Evolutionary conservation across 2,888 invertebrate genomes (phyloP), one percentile per base, ranked within the genome.

Genomic region (Temnothorax unifasciatus): DNA sequence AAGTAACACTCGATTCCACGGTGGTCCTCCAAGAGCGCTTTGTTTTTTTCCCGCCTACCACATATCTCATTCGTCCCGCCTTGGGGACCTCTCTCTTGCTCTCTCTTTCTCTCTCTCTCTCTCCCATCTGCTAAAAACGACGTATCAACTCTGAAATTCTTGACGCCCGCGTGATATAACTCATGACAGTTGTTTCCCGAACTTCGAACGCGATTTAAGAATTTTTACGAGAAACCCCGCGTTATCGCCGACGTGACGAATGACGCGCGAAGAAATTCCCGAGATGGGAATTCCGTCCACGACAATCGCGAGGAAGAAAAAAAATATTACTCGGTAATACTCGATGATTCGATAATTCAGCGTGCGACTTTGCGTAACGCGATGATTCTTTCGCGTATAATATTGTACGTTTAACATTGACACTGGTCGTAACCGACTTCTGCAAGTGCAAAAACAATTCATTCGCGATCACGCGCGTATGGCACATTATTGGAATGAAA

Each of bases 1-100:
- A 92, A 94, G 94, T 93, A 93, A 93, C 94, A 92, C 93, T 94
- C 92, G 93, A 92, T 91, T 93, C 92, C 87, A 86, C 88, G 89
- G 88, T 89, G 89, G 90, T 90, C 89, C 91, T 92, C 90, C 82
- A 85, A 83, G 91, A 44, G 25, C 83, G 87, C 88, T 91, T 90
- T 91, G 88, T 91, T 91, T 92, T 89, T 92, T 71, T 84, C 83
- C 59, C 82, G 83, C 82, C 68, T 64, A 61, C 74, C 50, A 79
- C 47, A 61, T 68, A 76, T 59, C 50, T 68, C 61, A 59, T 59
- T 81, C 74, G 79, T 47, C 57, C 21, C 52, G 64, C 38, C 69
- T 61, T 21, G 59, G 71, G 82, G 47, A 68, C 41, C 13, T 61
- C 59, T 13, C 13, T 61, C 59, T 13, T 5, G n/a, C 63, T 21